These are phyloP conservation scores for Chloropsis cyanopogon DNA, from an alignment of 2,113 vertebrate genomes.

Conservation along the genomic window DNA sequence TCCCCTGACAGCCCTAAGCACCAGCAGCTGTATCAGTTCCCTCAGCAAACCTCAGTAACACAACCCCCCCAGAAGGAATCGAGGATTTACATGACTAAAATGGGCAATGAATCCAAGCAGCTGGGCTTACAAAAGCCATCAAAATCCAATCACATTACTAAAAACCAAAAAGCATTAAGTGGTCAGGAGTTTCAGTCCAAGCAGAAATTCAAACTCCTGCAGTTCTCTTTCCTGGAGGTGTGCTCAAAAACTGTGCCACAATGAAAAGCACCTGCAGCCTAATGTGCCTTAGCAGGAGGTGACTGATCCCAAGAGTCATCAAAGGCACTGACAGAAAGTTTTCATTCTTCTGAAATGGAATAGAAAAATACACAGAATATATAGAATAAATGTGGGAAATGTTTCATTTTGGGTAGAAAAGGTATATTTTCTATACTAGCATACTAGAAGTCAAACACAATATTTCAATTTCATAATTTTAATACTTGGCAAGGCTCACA, in stretches of 20 bases:
- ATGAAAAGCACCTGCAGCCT: neutral
- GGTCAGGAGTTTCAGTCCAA: neutral
- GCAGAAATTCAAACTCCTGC: neutral
- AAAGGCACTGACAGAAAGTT: neutral
- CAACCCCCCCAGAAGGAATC: neutral
- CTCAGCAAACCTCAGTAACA: neutral
- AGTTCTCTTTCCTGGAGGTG: neutral
- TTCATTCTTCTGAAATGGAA: neutral
- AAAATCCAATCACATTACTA: neutral
- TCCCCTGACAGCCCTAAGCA: neutral
- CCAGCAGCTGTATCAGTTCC: neutral
- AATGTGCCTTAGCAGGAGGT: neutral
- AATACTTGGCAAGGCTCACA: neutral
- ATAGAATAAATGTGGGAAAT: neutral
- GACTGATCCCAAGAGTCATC: neutral
- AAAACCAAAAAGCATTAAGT: neutral
- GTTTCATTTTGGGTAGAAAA: neutral
- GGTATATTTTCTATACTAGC: neutral
- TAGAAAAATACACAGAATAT: neutral
- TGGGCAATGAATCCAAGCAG: neutral
- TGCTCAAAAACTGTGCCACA: neutral
- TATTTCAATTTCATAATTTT: neutral
- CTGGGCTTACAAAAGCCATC: neutral
- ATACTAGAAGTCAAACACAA: neutral
- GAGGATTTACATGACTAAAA: neutral